phyloP scores from a whole-genome alignment of 23 tunicate species.

The Phallusia fumigata region DNA sequence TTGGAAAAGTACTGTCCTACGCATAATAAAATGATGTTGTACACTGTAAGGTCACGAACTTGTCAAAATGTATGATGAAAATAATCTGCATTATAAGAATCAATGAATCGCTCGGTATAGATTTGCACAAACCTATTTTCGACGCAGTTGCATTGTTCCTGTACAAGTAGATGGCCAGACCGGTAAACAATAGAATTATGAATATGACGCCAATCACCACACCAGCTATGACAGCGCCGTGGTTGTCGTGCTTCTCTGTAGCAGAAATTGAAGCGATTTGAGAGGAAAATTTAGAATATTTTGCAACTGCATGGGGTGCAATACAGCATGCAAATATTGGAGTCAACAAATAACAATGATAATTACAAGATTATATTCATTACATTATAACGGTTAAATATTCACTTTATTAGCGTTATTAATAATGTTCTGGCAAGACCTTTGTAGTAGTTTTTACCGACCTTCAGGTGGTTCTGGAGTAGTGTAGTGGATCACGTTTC shows the following conservation, averaged over 20 bases:
- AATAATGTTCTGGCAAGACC: background rate
- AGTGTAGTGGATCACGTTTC: constrained; percentile 64
- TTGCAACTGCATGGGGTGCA: background rate
- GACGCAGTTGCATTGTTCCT: constrained; percentile 32
- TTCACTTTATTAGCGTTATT: too few relatives aligned
- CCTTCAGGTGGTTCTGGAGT: constrained; percentile 32
- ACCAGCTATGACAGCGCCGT: constrained; percentile 71
- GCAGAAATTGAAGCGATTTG: background rate
- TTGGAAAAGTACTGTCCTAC: too few relatives aligned
- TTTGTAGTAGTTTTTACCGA: background rate
- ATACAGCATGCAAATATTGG: too few relatives aligned
- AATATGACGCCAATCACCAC: constrained; percentile 60
- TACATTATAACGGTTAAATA: too few relatives aligned
- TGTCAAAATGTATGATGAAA: too few relatives aligned
- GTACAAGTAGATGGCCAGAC: constrained; percentile 44
- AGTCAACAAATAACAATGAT: too few relatives aligned
- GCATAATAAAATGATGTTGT: too few relatives aligned
- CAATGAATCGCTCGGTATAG: too few relatives aligned
- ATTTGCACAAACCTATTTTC: constrained; percentile 62
- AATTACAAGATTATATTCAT: too few relatives aligned
- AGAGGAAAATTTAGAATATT: too few relatives aligned
- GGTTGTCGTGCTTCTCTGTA: background rate
- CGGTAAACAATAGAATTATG: constrained; percentile 36
- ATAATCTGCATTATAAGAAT: too few relatives aligned
- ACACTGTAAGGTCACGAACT: too few relatives aligned